These are phyloP conservation scores for Phenganax stokvisi DNA, from an alignment of 92 coral and sea anemone species.

Conservation along the genomic window DNA sequence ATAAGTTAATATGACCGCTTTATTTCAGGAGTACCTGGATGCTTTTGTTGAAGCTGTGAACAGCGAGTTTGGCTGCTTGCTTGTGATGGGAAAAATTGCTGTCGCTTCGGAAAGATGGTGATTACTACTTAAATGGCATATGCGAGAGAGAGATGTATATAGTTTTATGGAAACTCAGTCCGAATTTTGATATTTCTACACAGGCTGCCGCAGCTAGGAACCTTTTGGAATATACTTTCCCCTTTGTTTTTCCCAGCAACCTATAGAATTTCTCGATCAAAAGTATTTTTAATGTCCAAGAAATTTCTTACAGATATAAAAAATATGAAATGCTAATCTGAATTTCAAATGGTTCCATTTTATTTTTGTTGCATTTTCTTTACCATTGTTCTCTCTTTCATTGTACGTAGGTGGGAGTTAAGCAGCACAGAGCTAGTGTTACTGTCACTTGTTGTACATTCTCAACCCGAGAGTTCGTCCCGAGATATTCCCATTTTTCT, in stretches of 20 bases:
- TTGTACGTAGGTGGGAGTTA: conserved; percentile 78
- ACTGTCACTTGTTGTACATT: conserved; percentile 62
- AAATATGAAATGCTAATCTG: too few species aligned
- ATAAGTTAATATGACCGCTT: background rate
- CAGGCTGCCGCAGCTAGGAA: too few species aligned
- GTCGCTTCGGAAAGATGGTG: conserved; percentile 97
- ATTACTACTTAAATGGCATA: background rate
- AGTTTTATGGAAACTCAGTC: background rate
- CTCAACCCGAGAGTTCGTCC: conserved; percentile 77
- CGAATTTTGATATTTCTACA: too few species aligned
- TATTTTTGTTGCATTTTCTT: background rate
- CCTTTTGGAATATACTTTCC: too few species aligned
- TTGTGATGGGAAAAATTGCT: conserved; percentile 97
- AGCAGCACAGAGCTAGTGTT: conserved; percentile 90
- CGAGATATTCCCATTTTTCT: conserved; percentile 83
- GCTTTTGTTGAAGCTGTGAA: conserved; percentile 83
- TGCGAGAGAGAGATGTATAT: background rate
- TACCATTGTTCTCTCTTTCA: background rate
- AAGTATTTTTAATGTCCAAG: too few species aligned
- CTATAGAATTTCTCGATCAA: too few species aligned
- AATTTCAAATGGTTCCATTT: too few species aligned
- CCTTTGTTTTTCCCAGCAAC: too few species aligned
- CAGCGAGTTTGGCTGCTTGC: conserved; percentile 93
- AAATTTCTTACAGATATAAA: too few species aligned
- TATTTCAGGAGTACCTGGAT: conserved; percentile 72